Conservation (phyloP, 2,113 vertebrate genomes). For the Lycaon pictus region DNA sequence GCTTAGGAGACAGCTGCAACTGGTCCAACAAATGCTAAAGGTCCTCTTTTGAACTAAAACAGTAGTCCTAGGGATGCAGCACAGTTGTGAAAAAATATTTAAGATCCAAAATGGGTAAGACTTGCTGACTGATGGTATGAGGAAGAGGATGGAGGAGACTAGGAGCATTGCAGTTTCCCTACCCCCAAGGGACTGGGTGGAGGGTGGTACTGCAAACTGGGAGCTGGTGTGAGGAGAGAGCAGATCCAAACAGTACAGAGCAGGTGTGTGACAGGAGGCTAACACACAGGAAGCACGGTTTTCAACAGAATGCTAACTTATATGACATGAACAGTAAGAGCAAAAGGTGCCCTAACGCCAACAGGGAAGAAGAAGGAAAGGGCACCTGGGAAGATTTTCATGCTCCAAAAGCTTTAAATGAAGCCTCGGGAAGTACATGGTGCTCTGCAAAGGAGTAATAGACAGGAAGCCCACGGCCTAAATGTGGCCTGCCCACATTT, state of each 20-base stretch:
- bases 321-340: accelerated
- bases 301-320: background rate
- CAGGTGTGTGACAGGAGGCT: background rate
- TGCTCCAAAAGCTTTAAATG: background rate
- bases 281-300: background rate
- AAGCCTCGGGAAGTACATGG: background rate
- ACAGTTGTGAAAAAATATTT: background rate
- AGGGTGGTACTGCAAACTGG: background rate
- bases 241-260: too few species aligned
- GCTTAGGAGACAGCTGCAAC: background rate
- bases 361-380: background rate
- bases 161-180: background rate
- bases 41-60: background rate
- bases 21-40: background rate
- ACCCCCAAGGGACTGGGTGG: background rate
- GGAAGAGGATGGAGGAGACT: background rate
- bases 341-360: background rate
- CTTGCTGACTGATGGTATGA: background rate
- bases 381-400: background rate
- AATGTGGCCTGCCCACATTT: background rate
- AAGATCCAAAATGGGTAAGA: background rate
- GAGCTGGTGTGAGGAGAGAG: background rate
- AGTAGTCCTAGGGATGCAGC: background rate
- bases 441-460: too few species aligned
- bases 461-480: accelerated